Evolutionary conservation across 2,888 invertebrate species (phyloP), one percentile per base, ranked within the genome.

Genomic region (Rutpela maculata): DNA sequence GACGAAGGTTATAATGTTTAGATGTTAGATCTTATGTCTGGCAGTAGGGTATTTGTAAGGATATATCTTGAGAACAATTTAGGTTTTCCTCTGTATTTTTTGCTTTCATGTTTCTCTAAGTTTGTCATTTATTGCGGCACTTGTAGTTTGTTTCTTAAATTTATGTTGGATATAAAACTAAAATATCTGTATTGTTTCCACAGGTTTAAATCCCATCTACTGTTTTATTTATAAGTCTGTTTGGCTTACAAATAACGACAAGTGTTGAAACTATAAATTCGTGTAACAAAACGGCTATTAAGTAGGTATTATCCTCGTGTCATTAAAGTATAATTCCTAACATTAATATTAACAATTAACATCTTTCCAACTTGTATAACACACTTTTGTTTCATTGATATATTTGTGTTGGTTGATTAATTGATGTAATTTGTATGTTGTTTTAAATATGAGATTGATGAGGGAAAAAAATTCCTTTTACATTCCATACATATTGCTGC

Each of bases 371-470:
- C 50, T 50, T 50, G 50, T 50, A 50, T 50, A 50, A 50, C 50
- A 50, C 1, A 50, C 6, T 50, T 43, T 50, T 50, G 50, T 50
- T 50, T 50, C 50, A 50, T 50, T 50, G 50, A 50, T 50, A 43
- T 65, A 43, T 65, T 65, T 63, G 60, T 7, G 62, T 43, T 18
- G 19, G 43, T 35, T 35, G 62, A 63, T 63, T 63, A 35, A 35
- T 50, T 50, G 50, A n/a, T 15, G 50, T n/a, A n/a, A 50, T 50
- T 50, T 50, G 50, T 50, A 50, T 50, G 50, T 50, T n/a, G 43
- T 65, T 65, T 65, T 18, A 12, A 43, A 65, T 65, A 15, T 18
- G 43, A 43, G 65, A 65, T 38, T 43, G 65, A 43, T 65, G 50
- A n/a, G 38, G 3, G 43, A 15, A 17, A 65, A 7, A 22, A 65